Evolutionary conservation across 2,888 invertebrate species (phyloP), one percentile per base, ranked within the genome.

Genomic region (Dicyrtoma fusca): DNA sequence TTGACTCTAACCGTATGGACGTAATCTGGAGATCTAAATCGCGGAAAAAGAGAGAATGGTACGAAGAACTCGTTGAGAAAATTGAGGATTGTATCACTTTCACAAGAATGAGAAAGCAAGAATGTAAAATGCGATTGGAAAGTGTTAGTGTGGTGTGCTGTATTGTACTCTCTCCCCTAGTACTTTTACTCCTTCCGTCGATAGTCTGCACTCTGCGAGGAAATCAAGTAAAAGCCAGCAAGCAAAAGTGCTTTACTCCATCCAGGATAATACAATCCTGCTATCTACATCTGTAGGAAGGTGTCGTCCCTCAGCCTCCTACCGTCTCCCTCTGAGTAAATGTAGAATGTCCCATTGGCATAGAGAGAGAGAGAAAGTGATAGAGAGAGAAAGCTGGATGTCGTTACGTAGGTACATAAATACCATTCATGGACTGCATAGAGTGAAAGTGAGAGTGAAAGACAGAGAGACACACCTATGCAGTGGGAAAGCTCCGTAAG

Each of bases 61-160:
- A 61, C 17, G 34, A 19, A 61, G 17, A 17, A 26, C 61, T 61
- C 61, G 61, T 61, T 61, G 61, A 44, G 61, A 44, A 61, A 61
- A 61, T 61, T 19, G 61, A 61, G 61, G 10, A 61, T 61, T 19
- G 44, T 61, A 17, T 19, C 42, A 61, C 34, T 44, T 44, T 61
- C 42, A 44, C 42, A 42, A 25, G 55, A 55, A 25, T 21, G 25
- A 14, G 55, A 55, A 21, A 25, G 57, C 14, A 61, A 61, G 61
- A 61, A 61, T 61, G 61, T 61, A 26, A 61, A 61, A 61, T 61
- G 61, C 42, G 42, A 61, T 61, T 61, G 61, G 61, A 61, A 61
- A 61, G 61, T 61, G 44, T 61, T 44, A 55, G 34, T 34, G 34
- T 34, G 34, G 34, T 34, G 34, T 34, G 4, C 34, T 34, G 34